A percentile compares a stretch with the other conserved stretches of the same genome.
These are phyloP conservation scores for Trissoscelio sp. DNA, from an alignment of 2,888 invertebrate genomes.

Conservation along the genomic window DNA sequence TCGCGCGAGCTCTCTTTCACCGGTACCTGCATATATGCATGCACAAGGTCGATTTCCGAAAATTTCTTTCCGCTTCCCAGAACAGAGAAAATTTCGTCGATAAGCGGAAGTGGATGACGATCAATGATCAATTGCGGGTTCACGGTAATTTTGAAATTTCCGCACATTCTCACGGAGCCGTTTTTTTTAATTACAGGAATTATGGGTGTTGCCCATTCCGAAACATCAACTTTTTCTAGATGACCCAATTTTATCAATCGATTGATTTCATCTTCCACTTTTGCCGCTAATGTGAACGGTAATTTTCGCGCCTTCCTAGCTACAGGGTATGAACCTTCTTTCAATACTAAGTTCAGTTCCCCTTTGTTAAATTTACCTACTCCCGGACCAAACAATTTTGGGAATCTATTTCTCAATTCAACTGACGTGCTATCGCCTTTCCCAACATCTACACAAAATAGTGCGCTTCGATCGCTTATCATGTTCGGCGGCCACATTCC, in stretches of 20 bases:
- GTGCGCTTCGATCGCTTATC: background rate
- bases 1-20: conserved; percentile 67
- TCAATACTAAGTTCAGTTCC: conserved; percentile 15
- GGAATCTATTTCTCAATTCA: too few species aligned
- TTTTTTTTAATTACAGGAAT: conserved; percentile 78
- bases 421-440: too few species aligned
- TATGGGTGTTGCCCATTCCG: conserved; percentile 77
- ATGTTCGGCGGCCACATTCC: conserved; percentile 64
- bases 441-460: too few species aligned
- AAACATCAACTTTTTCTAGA: conserved; percentile 67
- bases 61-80: too few species aligned
- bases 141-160: conserved; percentile 76
- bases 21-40: too few species aligned
- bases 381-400: conserved; percentile 20
- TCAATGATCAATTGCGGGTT: conserved; percentile 76
- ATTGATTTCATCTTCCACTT: conserved; percentile 68
- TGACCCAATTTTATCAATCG: conserved; percentile 64
- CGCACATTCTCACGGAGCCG: conserved; percentile 76
- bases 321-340: conserved; percentile 37
- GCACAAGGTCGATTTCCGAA: too few species aligned
- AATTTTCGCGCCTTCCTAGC: conserved; percentile 21
- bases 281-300: conserved; percentile 10
- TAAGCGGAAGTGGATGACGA: too few species aligned
- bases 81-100: too few species aligned
- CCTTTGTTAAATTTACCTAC: conserved; percentile 26